phyloP scores from a whole-genome alignment of 2,113 vertebrate genomes.

The Lepus americanus region DNA sequence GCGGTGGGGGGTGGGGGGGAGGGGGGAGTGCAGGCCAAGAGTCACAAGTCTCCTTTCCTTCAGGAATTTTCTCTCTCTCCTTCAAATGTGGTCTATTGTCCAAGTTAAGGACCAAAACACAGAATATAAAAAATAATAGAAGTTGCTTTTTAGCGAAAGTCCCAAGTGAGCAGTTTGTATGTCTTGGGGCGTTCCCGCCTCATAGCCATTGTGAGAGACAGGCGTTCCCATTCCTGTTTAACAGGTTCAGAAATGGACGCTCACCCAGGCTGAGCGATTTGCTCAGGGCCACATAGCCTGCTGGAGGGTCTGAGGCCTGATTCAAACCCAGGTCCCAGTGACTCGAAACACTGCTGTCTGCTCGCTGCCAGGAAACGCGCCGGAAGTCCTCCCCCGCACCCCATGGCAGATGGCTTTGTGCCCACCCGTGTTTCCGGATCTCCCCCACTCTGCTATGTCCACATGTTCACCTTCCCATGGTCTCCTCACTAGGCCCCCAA shows the following conservation, averaged over 20 bases:
- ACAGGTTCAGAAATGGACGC: not conserved
- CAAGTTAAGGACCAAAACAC: not conserved
- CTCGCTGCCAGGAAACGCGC: not conserved
- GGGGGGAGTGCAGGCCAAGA: not conserved
- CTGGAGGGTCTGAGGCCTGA: not conserved
- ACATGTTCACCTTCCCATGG: not conserved
- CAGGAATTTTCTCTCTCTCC: not conserved
- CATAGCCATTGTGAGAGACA: not conserved
- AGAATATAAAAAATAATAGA: not conserved
- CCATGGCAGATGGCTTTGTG: not conserved
- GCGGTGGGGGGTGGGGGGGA: too few species aligned
- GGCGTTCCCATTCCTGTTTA: not conserved
- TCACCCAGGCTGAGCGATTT: not conserved
- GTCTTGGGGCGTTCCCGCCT: not conserved
- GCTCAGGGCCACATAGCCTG: not conserved
- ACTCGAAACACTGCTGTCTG: not conserved
- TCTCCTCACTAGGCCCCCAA: not conserved
- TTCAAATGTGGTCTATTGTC: not conserved
- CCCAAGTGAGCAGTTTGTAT: not conserved
- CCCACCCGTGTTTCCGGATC: not conserved
- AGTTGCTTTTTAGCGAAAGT: not conserved
- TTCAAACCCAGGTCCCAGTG: not conserved
- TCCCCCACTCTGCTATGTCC: fast-evolving
- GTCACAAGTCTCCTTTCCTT: not conserved
- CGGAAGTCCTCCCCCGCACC: too few species aligned